phyloP scores from a whole-genome alignment of 1,140 invertebrate species.

The Carposina sasakii region DNA sequence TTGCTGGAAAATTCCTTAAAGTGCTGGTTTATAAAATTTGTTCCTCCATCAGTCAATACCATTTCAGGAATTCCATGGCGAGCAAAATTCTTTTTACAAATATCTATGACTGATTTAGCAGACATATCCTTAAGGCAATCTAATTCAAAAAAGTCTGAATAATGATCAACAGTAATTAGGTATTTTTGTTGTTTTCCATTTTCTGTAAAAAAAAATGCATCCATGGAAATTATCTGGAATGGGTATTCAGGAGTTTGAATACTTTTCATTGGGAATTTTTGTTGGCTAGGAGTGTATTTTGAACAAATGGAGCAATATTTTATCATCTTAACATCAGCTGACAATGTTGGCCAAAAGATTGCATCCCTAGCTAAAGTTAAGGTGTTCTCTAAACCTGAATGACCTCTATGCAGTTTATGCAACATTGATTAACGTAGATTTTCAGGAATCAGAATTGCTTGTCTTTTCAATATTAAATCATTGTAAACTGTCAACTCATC shows the following conservation, averaged over 20 bases:
- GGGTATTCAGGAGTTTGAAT: slow-evolving; percentile 14
- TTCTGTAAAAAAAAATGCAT: slow-evolving; percentile 9
- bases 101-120: slow-evolving; percentile 19
- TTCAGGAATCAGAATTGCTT: slow-evolving; percentile 13
- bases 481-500: slow-evolving; percentile 32
- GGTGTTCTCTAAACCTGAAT: slow-evolving; percentile 25
- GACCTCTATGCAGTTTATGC: slow-evolving; percentile 18
- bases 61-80: slow-evolving; percentile 30
- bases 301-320: slow-evolving; percentile 9
- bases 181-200: background rate
- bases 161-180: slow-evolving; percentile 15
- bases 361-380: slow-evolving; percentile 29
- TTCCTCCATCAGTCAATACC: slow-evolving; percentile 21
- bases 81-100: slow-evolving; percentile 28
- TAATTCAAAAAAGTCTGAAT: slow-evolving; percentile 18
- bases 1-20: slow-evolving; percentile 24
- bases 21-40: slow-evolving; percentile 12
- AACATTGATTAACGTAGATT: background rate
- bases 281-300: background rate
- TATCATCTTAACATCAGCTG: background rate
- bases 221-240: slow-evolving; percentile 12
- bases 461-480: slow-evolving; percentile 30
- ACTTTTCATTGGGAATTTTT: slow-evolving; percentile 3
- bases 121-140: slow-evolving; percentile 14
- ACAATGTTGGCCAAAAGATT: slow-evolving; percentile 35